phyloP scores from a whole-genome alignment of 2,113 vertebrate genomes.

The Odobenus rosmarus region DNA sequence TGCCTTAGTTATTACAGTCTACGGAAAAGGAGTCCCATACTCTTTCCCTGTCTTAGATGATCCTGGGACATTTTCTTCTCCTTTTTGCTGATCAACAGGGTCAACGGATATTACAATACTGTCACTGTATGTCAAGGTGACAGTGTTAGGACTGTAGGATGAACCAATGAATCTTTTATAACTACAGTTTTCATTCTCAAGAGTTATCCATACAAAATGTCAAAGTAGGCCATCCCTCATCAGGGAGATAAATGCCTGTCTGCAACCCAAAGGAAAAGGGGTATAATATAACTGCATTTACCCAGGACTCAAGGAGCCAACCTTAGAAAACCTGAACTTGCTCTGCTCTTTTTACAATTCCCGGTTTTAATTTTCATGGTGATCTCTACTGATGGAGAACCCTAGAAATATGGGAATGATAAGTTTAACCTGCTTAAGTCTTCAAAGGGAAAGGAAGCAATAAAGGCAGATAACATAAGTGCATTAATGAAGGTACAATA shows the following conservation, averaged over 20 bases:
- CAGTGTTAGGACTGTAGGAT: constrained; percentile 27
- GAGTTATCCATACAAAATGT: constrained; percentile 65
- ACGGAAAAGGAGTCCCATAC: not conserved
- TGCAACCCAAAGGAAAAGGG: constrained; percentile 14
- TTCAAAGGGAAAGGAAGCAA: constrained; percentile 48
- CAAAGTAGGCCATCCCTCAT: constrained; percentile 58
- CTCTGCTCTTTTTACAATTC: not conserved
- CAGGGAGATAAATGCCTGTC: not conserved
- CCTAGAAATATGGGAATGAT: not conserved
- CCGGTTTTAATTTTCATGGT: not conserved
- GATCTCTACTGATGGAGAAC: not conserved
- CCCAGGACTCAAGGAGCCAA: not conserved
- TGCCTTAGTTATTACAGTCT: not conserved
- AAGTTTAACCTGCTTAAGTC: constrained; percentile 38
- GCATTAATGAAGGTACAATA: not conserved
- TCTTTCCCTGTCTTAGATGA: not conserved
- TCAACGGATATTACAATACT: constrained; percentile 43
- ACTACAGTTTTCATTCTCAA: constrained; percentile 65
- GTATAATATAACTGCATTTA: not conserved
- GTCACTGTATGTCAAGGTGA: constrained; percentile 63
- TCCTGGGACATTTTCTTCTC: constrained; percentile 22
- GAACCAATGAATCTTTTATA: constrained; percentile 74
- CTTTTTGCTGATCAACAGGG: constrained; percentile 26
- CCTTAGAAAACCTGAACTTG: not conserved
- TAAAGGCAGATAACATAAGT: constrained; percentile 1